These are phyloP conservation scores for Xestia rhomboidea DNA, from an alignment of 2,888 invertebrate species.

Conservation along the genomic window DNA sequence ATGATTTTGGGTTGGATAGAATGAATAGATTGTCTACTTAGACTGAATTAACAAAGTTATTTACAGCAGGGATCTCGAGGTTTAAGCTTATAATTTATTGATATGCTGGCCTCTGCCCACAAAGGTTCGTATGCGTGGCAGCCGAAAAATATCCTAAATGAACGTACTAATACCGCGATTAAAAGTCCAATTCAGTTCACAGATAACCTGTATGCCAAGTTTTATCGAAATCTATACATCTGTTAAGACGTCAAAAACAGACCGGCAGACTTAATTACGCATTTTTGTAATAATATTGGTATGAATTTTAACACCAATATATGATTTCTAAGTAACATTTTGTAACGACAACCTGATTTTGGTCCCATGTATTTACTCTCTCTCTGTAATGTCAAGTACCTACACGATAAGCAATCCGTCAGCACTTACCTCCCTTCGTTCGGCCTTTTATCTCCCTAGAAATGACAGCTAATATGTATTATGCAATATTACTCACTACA, in stretches of 20 bases:
- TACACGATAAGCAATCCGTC: neutral
- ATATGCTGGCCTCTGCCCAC: neutral
- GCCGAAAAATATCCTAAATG: neutral
- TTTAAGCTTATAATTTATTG: neutral
- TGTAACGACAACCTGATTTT: neutral
- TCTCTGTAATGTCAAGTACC: neutral
- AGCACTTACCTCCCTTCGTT: slow-evolving; percentile 3
- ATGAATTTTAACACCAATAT: neutral
- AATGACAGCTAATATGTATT: slow-evolving; percentile 16
- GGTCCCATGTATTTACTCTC: neutral
- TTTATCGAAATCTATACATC: neutral
- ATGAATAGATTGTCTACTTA: neutral
- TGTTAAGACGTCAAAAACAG: neutral
- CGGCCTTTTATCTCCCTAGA: slow-evolving; percentile 14
- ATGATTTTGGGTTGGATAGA: slow-evolving; percentile 12
- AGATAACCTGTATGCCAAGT: neutral
- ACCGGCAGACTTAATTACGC: neutral
- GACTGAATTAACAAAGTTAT: neutral
- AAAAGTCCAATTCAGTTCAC: neutral
- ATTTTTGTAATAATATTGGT: neutral
- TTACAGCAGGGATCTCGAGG: neutral
- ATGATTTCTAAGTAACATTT: neutral
- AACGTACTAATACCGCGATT: neutral
- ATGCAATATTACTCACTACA: slow-evolving; percentile 27
- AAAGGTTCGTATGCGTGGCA: neutral